Evolutionary conservation across 2,113 vertebrate genomes (phyloP), one percentile per base, ranked within the genome.

Genomic region (Sorex fumeus): DNA sequence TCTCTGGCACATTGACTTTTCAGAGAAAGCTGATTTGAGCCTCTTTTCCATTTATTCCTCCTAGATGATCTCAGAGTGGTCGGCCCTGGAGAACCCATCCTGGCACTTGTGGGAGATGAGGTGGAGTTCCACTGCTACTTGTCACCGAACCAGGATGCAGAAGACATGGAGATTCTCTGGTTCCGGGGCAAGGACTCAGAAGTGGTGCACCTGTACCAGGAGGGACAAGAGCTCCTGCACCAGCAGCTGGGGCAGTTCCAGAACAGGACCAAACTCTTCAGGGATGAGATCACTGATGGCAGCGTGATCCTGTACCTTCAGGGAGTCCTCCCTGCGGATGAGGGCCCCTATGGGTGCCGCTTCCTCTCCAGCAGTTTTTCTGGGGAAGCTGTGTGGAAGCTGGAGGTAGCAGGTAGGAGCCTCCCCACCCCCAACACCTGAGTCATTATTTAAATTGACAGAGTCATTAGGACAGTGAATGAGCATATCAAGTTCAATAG

Each of bases 111-210:
- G 0, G 96, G 95, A 23, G 93, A 96, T 4, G 90, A 96, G 40
- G 84, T 88, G 34, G 96, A 96, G 28, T 95, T 97, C 78, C 9
- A 7, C 0, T 97, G 97, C 88, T 91, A 95, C 30, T 70, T 97
- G 76, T 92, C 74, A 0, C 75, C 81, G 0, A 30, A 77, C 62
- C 72, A 19, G 66, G 66, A 93, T 0, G 94, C 95, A 0, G 15
- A 90, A 32, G 27, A 88, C 81, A 92, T 97, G 96, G 96, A 96
- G 76, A 95, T 97, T 32, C 94, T 1, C 23, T 97, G 96, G 96
- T 96, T 97, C 67, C 27, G 34, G 3, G 60, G 80, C 45, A 88
- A 19, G 34, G 0, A 47, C 57, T 71, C 87, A 0, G 36, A 96
- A 0, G 94, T 97, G 84, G 96, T 97, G 9, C 91, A 96, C 87